Conservation (phyloP, 2,113 vertebrate species). For the Pseudonaja textilis region DNA sequence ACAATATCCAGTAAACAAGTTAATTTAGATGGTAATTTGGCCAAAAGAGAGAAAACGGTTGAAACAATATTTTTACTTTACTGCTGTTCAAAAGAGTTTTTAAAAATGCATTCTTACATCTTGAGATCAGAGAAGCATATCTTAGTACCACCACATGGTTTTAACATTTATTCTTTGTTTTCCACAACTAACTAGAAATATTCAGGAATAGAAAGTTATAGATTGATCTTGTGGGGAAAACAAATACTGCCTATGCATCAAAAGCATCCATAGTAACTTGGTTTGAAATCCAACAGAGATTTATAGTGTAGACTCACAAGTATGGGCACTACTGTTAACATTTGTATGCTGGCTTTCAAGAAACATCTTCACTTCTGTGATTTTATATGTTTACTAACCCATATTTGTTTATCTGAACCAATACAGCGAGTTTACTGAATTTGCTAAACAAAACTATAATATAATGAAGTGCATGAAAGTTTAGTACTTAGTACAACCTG, state of each 20-base stretch:
- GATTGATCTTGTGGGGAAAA: background rate
- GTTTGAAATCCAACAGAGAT: background rate
- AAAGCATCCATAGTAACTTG: background rate
- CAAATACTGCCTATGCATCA: background rate
- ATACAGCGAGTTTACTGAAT: background rate
- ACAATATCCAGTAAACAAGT: background rate
- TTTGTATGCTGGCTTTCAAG: background rate
- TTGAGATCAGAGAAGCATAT: background rate
- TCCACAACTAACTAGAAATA: background rate
- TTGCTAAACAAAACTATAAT: background rate
- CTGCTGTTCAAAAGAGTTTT: background rate
- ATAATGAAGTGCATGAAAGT: background rate
- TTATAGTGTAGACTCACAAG: background rate
- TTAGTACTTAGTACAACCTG: background rate
- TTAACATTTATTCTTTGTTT: background rate
- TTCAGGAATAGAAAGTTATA: background rate
- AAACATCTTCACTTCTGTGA: background rate
- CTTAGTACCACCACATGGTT: background rate
- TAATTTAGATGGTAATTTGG: background rate
- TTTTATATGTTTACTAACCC: background rate
- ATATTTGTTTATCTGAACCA: background rate
- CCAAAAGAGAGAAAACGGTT: background rate
- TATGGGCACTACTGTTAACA: background rate
- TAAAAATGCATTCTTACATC: background rate
- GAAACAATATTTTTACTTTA: background rate